Evolutionary conservation across 2,888 invertebrate genomes (phyloP).

Genomic region (Steromphala cineraria): DNA sequence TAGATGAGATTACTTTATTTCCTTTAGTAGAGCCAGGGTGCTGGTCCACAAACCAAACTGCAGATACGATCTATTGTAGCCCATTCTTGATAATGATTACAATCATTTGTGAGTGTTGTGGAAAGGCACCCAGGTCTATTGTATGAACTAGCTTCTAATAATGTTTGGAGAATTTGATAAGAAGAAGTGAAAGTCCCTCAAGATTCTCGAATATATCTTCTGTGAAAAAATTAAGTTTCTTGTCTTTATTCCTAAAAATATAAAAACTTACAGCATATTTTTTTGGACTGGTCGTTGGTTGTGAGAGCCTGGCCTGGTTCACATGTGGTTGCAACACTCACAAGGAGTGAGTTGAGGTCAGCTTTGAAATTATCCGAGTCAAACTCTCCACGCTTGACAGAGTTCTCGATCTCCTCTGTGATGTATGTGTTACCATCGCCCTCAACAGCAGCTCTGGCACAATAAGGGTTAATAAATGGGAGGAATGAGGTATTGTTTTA

Average conservation of each 20-base stretch:
- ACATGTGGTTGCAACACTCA: slow-evolving; percentile 46
- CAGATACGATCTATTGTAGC: too few relatives aligned
- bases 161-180: too few relatives aligned
- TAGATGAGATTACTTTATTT: too few relatives aligned
- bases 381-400: slow-evolving; percentile 50
- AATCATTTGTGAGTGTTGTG: too few relatives aligned
- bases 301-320: slow-evolving; percentile 52
- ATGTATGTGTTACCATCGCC: slow-evolving; percentile 29
- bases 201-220: too few relatives aligned
- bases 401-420: slow-evolving; percentile 46
- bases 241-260: neutral
- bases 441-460: slow-evolving; percentile 6
- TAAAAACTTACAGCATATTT: slow-evolving; percentile 23
- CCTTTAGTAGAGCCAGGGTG: too few relatives aligned
- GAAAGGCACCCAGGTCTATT: too few relatives aligned
- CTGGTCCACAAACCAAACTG: too few relatives aligned
- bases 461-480: neutral
- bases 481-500: neutral
- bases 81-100: too few relatives aligned
- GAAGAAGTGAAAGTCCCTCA: too few relatives aligned
- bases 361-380: slow-evolving; percentile 41
- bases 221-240: too few relatives aligned
- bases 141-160: too few relatives aligned
- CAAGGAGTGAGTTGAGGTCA: slow-evolving; percentile 37
- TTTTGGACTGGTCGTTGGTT: slow-evolving; percentile 12